Evolutionary conservation across 2,888 invertebrate species (phyloP).

Genomic region (Seira ritae): DNA sequence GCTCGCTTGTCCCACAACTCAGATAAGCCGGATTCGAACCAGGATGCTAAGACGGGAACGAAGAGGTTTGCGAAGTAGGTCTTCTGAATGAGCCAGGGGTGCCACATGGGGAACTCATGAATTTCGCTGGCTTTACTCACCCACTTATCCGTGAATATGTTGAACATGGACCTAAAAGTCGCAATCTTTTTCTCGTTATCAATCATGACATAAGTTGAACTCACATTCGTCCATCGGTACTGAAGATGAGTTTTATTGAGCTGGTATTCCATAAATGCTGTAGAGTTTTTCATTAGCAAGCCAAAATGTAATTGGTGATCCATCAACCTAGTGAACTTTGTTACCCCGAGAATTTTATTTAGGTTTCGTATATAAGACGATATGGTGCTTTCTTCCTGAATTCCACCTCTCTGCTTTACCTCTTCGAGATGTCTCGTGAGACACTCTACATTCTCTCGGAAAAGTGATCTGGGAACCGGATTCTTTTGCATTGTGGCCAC

Average conservation of each 20-base stretch:
- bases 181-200: not conserved
- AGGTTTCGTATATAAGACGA: not conserved
- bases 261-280: not conserved
- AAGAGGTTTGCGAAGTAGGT: slow-evolving; percentile 37
- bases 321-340: too few species aligned
- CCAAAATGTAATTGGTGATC: too few species aligned
- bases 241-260: not conserved
- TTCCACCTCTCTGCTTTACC: too few species aligned
- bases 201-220: not conserved
- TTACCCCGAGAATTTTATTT: not conserved
- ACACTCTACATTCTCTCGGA: not conserved
- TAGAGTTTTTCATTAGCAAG: not conserved
- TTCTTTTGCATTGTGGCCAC: slow-evolving; percentile 20
- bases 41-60: slow-evolving; percentile 28
- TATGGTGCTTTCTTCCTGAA: not conserved
- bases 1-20: too few species aligned
- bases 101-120: slow-evolving; percentile 21
- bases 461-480: not conserved
- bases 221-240: not conserved
- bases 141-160: slow-evolving; percentile 29
- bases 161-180: not conserved
- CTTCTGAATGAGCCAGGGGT: slow-evolving; percentile 47
- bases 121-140: slow-evolving; percentile 6
- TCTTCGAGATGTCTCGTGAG: not conserved
- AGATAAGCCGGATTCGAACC: slow-evolving; percentile 36